These are phyloP conservation scores for Erynnis tages DNA, from an alignment of 2,888 invertebrate species.

Conservation along the genomic window DNA sequence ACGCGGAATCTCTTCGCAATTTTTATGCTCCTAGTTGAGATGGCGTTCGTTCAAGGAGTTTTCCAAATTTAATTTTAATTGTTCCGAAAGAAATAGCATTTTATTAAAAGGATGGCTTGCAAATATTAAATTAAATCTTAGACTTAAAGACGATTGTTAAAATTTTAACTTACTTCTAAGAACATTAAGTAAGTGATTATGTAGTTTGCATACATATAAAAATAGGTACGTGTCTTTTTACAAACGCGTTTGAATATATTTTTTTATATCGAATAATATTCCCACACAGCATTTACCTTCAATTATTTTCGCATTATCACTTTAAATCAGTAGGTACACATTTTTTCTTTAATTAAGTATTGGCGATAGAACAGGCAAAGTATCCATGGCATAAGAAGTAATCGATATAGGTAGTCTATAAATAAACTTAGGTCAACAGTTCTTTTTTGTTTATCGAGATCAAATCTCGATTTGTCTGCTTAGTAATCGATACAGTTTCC, in stretches of 20 bases:
- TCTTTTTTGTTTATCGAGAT: conserved; percentile 53
- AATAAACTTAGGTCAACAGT: conserved; percentile 47
- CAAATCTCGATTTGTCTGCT: conserved; percentile 40
- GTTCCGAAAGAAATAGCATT: no score
- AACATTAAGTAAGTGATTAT: background rate
- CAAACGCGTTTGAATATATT: background rate
- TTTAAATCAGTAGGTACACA: background rate
- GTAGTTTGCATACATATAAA: background rate
- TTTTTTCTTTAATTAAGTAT: conserved; percentile 13
- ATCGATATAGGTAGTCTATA: conserved; percentile 42
- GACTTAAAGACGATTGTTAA: no score
- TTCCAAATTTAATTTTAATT: no score
- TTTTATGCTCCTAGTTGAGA: conserved; percentile 6
- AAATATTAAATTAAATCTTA: no score
- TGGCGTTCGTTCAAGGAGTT: no score
- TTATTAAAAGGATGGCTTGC: no score
- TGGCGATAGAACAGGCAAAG: background rate
- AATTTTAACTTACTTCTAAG: no score
- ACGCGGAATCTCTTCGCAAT: conserved; percentile 20
- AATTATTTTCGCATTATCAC: conserved; percentile 12
- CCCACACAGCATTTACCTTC: background rate
- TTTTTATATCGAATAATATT: background rate
- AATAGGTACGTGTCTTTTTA: background rate
- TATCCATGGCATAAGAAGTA: conserved; percentile 44
- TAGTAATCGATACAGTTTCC: conserved; percentile 38